phyloP scores from a whole-genome alignment of 2,797 vertebrate species.

The Gila robusta region DNA sequence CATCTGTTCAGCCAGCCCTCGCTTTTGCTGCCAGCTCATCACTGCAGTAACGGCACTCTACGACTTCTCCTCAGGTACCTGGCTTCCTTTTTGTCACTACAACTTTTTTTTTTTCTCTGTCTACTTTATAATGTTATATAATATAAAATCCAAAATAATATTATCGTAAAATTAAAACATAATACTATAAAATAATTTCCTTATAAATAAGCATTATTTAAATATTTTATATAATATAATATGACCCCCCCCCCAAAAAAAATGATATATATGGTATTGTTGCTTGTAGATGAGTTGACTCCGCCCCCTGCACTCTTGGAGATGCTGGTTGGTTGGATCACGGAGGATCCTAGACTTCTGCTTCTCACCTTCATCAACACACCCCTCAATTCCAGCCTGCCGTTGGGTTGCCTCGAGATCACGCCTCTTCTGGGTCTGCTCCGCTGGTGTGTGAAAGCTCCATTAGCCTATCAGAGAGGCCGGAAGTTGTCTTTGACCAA shows the following conservation, averaged over 20 bases:
- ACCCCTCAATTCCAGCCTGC: conserved; percentile 87
- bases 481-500: conserved; percentile 79
- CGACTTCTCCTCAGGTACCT: conserved; percentile 86
- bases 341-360: conserved; percentile 90
- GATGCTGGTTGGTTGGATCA: conserved; percentile 94
- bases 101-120: background rate
- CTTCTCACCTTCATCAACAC: conserved; percentile 94
- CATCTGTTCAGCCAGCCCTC: conserved; percentile 90
- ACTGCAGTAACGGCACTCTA: conserved; percentile 91
- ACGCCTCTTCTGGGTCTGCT: conserved; percentile 92
- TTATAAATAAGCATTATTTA: background rate
- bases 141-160: background rate
- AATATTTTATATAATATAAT: background rate
- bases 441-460: conserved; percentile 94
- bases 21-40: conserved; percentile 98
- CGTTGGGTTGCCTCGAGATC: conserved; percentile 89
- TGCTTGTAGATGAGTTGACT: conserved; percentile 88
- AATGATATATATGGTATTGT: background rate
- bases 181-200: background rate
- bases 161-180: background rate
- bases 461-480: conserved; percentile 85
- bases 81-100: background rate
- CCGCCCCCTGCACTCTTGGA: conserved; percentile 91
- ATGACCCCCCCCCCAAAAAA: background rate
- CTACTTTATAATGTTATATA: background rate